phyloP scores from a whole-genome alignment of 2,113 vertebrate genomes.

The Lonchura striata region DNA sequence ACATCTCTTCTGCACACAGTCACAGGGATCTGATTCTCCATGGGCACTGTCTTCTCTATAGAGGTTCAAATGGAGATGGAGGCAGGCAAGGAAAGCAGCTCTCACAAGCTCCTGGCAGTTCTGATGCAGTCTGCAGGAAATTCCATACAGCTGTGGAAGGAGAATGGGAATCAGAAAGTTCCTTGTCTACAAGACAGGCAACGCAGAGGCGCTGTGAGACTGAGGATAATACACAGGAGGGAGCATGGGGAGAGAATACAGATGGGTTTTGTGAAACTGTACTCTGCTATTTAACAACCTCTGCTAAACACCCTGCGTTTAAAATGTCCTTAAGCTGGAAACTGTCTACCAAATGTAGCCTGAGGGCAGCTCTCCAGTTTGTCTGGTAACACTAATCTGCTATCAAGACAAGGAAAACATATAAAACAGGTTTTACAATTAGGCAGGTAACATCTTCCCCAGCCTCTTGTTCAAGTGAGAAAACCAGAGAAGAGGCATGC shows the following conservation, averaged over 20 bases:
- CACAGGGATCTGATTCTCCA: neutral
- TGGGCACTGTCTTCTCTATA: neutral
- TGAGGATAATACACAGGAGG: neutral
- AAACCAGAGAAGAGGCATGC: accelerated
- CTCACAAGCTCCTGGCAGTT: neutral
- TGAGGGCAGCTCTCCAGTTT: neutral
- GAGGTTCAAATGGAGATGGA: neutral
- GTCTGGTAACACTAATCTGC: neutral
- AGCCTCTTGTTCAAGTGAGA: neutral
- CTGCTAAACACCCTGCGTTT: neutral
- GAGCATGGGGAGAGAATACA: accelerated
- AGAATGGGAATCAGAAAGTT: neutral
- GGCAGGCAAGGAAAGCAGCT: neutral
- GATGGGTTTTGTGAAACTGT: neutral
- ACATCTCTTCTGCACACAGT: neutral
- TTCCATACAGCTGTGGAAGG: neutral
- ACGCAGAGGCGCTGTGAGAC: accelerated
- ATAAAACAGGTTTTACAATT: neutral
- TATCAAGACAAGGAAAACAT: neutral
- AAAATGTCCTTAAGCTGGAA: neutral
- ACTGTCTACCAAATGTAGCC: neutral
- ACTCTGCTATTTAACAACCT: neutral
- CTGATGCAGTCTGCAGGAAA: neutral
- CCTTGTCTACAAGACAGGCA: neutral
- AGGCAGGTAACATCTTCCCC: neutral